Evolutionary conservation across 2,888 invertebrate genomes (phyloP).

Genomic region (Bellardia bayeri): DNA sequence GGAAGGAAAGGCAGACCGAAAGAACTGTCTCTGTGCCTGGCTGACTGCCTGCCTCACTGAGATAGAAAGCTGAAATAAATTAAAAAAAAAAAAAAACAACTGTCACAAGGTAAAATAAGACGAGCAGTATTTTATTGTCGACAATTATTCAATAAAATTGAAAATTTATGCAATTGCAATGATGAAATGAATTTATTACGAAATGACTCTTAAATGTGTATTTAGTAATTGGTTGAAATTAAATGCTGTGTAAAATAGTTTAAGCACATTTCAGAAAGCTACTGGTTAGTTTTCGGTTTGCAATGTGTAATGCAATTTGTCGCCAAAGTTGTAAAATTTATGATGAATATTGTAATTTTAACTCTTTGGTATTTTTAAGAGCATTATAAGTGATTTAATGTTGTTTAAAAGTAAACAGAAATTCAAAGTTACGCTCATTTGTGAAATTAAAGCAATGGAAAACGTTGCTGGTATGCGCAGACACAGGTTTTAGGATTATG

Average conservation of each 20-base stretch:
- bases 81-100: not conserved
- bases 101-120: conserved; percentile 12
- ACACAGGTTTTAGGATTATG: too few relatives aligned
- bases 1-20: not conserved
- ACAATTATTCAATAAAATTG: conserved; percentile 25
- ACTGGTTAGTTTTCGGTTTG: too few relatives aligned
- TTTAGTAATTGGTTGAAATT: not conserved
- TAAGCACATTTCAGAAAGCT: not conserved
- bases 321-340: too few relatives aligned
- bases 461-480: too few relatives aligned
- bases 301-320: too few relatives aligned
- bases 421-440: too few relatives aligned
- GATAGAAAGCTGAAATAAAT: not conserved
- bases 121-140: conserved; percentile 7
- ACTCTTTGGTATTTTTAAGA: too few relatives aligned
- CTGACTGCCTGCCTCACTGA: not conserved
- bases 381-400: too few relatives aligned
- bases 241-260: not conserved
- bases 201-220: not conserved
- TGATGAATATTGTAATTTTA: too few relatives aligned
- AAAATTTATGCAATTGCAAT: conserved; percentile 7
- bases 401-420: too few relatives aligned
- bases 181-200: not conserved
- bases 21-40: not conserved
- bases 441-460: too few relatives aligned